Percentiles rank a stretch among this genome's conserved stretches.
Evolutionary conservation across 2,797 vertebrate genomes (phyloP).

Genomic region (Zalophus californianus): DNA sequence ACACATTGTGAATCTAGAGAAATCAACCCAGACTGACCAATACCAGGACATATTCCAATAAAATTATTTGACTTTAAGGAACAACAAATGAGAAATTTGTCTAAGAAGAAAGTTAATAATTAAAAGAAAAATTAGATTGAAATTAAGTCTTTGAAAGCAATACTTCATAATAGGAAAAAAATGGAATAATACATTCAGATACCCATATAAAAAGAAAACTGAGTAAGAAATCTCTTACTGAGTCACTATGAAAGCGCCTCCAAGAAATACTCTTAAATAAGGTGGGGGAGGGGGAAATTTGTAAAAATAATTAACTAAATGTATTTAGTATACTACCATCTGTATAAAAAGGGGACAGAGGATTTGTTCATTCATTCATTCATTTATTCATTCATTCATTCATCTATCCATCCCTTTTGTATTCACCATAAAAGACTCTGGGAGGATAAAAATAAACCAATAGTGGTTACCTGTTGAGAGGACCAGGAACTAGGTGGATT

Average conservation of each 20-base stretch:
- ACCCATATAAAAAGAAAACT: not conserved
- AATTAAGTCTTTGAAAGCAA: not conserved
- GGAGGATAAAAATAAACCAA: not conserved
- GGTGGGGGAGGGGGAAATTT: too few relatives aligned
- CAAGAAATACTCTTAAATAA: constrained; percentile 5
- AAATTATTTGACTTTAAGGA: not conserved
- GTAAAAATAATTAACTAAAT: constrained; percentile 15
- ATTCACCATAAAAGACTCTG: not conserved
- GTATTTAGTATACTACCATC: not conserved
- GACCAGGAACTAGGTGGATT: not conserved
- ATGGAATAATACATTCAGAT: constrained; percentile 11
- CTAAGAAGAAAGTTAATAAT: not conserved
- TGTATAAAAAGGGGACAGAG: not conserved
- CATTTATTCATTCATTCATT: not conserved
- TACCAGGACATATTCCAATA: not conserved
- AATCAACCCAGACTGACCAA: constrained; percentile 22
- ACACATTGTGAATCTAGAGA: not conserved
- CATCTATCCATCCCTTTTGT: not conserved
- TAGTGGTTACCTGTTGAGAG: not conserved
- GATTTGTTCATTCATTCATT: not conserved
- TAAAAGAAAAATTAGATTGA: not conserved
- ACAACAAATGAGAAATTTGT: not conserved
- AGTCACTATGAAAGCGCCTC: not conserved
- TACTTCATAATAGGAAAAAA: not conserved
- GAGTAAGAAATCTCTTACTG: not conserved